phyloP scores from a whole-genome alignment of 2,797 vertebrate genomes.

The Sylvilagus floridanus region DNA sequence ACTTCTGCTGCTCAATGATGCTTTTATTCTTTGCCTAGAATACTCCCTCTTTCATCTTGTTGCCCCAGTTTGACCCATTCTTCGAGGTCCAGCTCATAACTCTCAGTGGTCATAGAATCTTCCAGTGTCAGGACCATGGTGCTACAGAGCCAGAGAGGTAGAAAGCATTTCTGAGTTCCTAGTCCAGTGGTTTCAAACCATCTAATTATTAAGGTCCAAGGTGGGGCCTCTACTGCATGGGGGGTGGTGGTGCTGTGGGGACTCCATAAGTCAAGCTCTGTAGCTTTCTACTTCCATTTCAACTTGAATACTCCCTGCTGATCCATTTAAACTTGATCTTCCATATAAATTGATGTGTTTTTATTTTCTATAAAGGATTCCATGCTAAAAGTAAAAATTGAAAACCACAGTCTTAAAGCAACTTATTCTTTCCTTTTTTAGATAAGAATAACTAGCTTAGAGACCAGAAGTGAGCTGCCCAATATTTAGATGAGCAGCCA shows the following conservation, averaged over 20 bases:
- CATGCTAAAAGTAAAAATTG: background rate
- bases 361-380: background rate
- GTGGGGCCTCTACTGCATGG: background rate
- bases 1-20: background rate
- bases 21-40: background rate
- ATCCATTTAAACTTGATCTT: slow-evolving; percentile 3
- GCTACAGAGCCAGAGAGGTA: background rate
- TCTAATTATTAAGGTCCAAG: background rate
- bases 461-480: background rate
- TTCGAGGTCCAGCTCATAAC: background rate
- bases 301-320: background rate
- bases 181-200: background rate
- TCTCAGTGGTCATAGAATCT: background rate
- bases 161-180: slow-evolving; percentile 37
- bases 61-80: background rate
- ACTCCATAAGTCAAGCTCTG: background rate
- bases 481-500: background rate
- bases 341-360: background rate
- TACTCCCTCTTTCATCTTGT: background rate
- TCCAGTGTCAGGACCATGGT: background rate
- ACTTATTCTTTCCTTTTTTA: background rate
- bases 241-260: background rate
- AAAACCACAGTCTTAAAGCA: background rate
- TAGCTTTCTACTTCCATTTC: background rate
- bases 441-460: background rate